Evolutionary conservation across 1,140 invertebrate species (phyloP), one percentile per base, ranked within the genome.

Genomic region (Magallana angulata): DNA sequence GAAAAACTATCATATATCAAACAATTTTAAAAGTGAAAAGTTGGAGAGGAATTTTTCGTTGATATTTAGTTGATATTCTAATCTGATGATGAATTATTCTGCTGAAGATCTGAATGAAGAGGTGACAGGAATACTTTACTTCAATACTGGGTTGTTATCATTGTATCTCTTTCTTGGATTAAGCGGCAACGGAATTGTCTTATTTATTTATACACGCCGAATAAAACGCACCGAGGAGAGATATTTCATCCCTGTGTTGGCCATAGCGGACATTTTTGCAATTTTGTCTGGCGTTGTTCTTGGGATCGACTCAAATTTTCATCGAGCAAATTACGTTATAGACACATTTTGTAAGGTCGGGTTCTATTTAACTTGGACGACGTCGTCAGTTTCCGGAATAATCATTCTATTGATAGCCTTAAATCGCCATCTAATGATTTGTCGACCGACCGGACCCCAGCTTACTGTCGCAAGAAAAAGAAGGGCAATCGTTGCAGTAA

Each of bases 231-330:
- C 68, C 9, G 68, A 76, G 9, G 30, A 76, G 14, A 76, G 24
- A 24, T 76, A 76, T 76, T 76, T 76, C 24, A 85, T 85, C n/a
- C 84, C 84, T 14, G 30, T 85, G 2, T 18, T 85, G 16, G 84
- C 84, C 1, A 9, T 18, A 12, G 62, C 84, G n/a, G 84, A 85
- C 56, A 16, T 85, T 16, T 68, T 85, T 6, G 84, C 84, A 8
- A 68, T 30, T 56, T 8, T 71, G 14, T 1, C 68, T 12, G 62
- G 84, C 18, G n/a, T 56, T 56, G 7, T 9, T 18, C 14, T 68
- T 1, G 36, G 36, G 9, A 36, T 85, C 9, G 30, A 57, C n/a
- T 85, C 57, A 12, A 84, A 84, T 60, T 84, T 62, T 12, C 59
- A 84, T 12, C 56, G 60, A 14, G 30, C 18, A 14, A 24, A 84